Base-by-base conservation (phyloP, 2,888 invertebrate species). In the Chrysomela aeneicollis region DNA sequence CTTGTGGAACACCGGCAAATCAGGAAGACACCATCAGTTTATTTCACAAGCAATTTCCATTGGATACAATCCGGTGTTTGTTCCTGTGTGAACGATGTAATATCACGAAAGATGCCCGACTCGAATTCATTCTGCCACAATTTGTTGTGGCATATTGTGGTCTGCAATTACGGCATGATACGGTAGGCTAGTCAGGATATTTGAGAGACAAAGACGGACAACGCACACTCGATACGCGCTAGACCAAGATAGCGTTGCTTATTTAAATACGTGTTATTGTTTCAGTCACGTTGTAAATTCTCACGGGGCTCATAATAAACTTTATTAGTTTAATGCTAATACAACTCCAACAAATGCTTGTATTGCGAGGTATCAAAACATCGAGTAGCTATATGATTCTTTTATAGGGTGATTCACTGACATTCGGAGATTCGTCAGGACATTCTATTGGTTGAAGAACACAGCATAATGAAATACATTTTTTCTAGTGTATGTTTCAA, bases 181-280 rank as follows among this genome's bases (percentile, higher is more conserved):
- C 77, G 78, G 76, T 77, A 77, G 76, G 73, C 71, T 76, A 72
- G 70, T 61, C 75, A 74, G 72, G 70, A 69, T 72, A 70, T 71
- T 69, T 70, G 67, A 8, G 57, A 68, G 69, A 71, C 58, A 42
- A 61, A 69, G 72, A 73, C 30, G 63, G 71, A 73, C 22, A 61
- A 50, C 47, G 47, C 22, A 61, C 55, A 35, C 61, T 35, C 37
- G 49, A 50, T 30, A 52, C 19, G 54, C 32, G 47, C 66, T 57
- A 66, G 21, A 66, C 73, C 79, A 70, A 73, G 74, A 71, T 79
- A 77, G 73, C 71, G 63, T 74, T 77, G 80, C 80, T 82, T 82
- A 82, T 82, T 82, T 81, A 82, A 82, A 82, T 82, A 81, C 82
- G 80, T 81, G 81, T 82, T 81, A 82, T 81, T 81, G 82, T 82